A percentile compares a stretch with the other conserved stretches of the same genome.
Evolutionary conservation across 2,113 vertebrate species (phyloP).

Genomic region (Motacilla tschutschensis): DNA sequence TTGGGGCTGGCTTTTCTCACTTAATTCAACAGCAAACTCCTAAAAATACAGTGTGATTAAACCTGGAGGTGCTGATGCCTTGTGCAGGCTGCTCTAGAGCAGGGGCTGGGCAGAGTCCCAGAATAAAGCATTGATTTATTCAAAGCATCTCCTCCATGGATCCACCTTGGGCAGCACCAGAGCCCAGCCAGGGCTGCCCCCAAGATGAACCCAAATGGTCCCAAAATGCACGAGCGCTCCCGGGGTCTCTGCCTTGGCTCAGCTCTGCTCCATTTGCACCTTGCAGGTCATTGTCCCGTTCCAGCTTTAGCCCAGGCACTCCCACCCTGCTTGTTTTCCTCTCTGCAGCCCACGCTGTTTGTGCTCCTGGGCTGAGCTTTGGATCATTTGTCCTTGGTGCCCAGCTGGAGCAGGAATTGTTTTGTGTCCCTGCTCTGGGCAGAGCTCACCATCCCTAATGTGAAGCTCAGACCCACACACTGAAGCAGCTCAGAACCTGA

Average conservation of each 20-base stretch:
- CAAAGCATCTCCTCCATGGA: neutral
- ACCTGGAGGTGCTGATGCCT: neutral
- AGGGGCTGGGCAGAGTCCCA: neutral
- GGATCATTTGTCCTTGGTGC: neutral
- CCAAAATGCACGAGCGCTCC: neutral
- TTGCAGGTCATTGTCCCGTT: neutral
- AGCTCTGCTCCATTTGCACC: neutral
- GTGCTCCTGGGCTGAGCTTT: neutral
- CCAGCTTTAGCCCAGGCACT: neutral
- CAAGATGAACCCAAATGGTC: neutral
- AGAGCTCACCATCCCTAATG: neutral
- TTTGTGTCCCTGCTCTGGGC: neutral
- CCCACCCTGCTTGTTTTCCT: neutral
- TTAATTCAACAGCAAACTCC: neutral
- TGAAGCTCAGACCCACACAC: neutral
- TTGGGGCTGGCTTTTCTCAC: fast-evolving
- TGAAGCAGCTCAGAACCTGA: neutral
- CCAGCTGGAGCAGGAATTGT: neutral
- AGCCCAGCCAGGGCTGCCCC: neutral
- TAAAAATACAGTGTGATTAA: fast-evolving
- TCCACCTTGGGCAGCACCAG: neutral
- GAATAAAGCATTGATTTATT: neutral
- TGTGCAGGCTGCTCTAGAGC: neutral
- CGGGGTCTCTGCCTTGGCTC: neutral
- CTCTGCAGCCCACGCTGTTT: neutral